Base-by-base conservation (phyloP, 2,797 vertebrate species). In the Leontocebus nigricollis region DNA sequence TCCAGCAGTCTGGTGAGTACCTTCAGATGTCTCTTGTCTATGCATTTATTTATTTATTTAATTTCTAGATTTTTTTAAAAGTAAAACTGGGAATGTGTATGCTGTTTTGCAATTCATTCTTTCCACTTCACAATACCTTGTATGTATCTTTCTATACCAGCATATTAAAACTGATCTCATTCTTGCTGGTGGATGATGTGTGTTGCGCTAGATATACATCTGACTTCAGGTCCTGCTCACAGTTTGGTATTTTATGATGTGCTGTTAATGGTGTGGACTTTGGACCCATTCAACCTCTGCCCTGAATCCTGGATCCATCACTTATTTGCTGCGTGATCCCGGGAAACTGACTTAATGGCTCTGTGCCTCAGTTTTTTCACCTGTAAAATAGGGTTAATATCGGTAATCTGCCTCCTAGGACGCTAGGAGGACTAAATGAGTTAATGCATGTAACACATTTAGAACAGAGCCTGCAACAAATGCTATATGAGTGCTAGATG, bases 31-130 rank as follows among this genome's bases (percentile, higher is more conserved):
- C 77, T 59, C 22, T 61, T 75, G 24, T 61, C 24, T 87, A 9
- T 10, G 46, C 4, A 4, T 92, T 96, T 94, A 64, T 67, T 95
- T 93, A 39, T 39, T 39, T 39, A 39, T 39, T 39, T 39, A 39
- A 41, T 84, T 91, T 59, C 20, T 44, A 36, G 17, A 41, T 61
- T 59, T 73, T 73, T 48, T 44, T 22, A 59, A 94, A 84, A 30
- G n/a, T 50, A 72, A 93, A 50, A 52, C 44, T 36, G 24, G 39
- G 46, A 59, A 36, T 2, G 20, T 52, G 22, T 57, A 73, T 70
- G 57, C 70, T 96, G 27, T 92, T 72, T 39, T 70, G 8, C 17
- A 89, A 27, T 12, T n/a, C 52, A 20, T 5, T 81, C 67, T 55
- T 59, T 82, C 39, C 22, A 36, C 17, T 57, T 89, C 41, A 57